Evolutionary conservation across 2,113 vertebrate species (phyloP), one percentile per base, ranked within the genome.

Genomic region (Marcusenius ussheri): DNA sequence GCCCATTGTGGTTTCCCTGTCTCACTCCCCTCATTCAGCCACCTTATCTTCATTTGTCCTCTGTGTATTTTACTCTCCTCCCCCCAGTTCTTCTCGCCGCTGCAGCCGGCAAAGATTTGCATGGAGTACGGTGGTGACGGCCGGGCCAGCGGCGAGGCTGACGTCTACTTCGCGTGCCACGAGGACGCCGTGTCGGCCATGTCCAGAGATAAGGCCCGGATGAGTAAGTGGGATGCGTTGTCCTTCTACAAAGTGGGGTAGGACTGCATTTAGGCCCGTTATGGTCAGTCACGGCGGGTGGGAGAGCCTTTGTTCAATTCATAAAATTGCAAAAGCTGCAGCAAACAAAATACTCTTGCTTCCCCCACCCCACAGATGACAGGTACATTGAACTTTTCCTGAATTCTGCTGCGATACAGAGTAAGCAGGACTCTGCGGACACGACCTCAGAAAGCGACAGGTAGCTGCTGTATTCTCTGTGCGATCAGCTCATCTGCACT

Each of bases 301-400:
- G 70, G 27, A 39, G 31, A 77, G 70, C 27, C 27, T 77, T 39
- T 77, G 70, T 15, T 19, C 70, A 39, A 5, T 19, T 77, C 35
- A 66, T 31, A 31, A 70, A 70, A 70, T 13, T 70, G 62, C 62
- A 70, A 70, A 31, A 13, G n/a, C 11, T 6, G 27, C 8, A 1
- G 7, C 31, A 49, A 31, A 1, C 5, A 31, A 86, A 86, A 47
- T 47, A 2, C 10, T 70, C n/a, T 31, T n/a, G 9, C 47, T 53
- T 3, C 39, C 49, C 84, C 87, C 11, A 92, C 13, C 86, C 86
- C 91, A 62, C 89, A 99, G 98, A 97, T 3, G 91, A 94, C 86
- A 90, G 96, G 87, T 97, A 97, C 92, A 92, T 99, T 11, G 96
- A 99, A 89, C 92, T 99, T 83, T 97, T 97, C 92, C 96, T 99